Conservation (phyloP, 2,113 vertebrate genomes). For the Piaya cayana region DNA sequence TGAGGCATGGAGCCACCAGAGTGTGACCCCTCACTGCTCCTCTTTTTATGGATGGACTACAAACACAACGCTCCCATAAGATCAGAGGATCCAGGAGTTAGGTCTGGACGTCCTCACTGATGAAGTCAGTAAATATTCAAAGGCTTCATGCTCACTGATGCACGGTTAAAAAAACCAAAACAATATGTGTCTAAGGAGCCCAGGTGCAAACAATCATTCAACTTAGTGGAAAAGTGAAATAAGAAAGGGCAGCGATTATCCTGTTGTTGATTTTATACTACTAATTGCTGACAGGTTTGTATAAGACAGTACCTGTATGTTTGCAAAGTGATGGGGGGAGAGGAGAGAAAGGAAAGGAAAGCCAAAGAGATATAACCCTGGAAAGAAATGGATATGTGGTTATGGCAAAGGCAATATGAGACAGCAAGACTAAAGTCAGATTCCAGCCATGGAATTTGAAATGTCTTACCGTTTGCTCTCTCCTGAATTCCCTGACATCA, state of each 20-base stretch:
- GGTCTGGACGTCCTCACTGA: not conserved
- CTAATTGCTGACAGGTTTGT: not conserved
- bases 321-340: not conserved
- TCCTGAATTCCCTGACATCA: not conserved
- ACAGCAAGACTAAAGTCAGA: not conserved
- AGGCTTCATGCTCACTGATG: not conserved
- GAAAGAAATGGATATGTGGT: not conserved
- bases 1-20: not conserved
- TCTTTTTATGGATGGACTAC: not conserved
- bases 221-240: not conserved
- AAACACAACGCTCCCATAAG: not conserved
- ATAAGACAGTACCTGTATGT: not conserved
- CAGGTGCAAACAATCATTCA: not conserved
- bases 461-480: not conserved
- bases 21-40: not conserved
- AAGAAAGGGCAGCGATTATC: not conserved
- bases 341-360: not conserved
- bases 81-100: not conserved
- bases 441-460: not conserved
- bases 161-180: not conserved
- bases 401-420: not conserved
- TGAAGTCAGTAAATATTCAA: not conserved
- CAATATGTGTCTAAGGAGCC: not conserved
- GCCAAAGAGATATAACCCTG: not conserved
- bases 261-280: not conserved